Conservation (phyloP, 1,140 invertebrate species). For the Archegozetes longisetosus region DNA sequence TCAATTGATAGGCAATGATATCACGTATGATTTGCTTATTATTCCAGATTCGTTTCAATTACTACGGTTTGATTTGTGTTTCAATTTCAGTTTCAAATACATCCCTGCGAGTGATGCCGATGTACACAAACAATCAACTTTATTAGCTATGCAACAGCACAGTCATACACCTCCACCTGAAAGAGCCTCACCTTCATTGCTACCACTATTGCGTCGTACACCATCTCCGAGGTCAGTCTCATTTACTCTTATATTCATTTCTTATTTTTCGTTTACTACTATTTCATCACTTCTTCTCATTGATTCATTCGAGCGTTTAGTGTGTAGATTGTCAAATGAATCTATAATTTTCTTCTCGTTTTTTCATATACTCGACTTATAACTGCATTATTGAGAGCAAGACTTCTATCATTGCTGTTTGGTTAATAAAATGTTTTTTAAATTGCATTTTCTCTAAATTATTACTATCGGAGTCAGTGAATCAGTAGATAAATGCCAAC, state of each 20-base stretch:
- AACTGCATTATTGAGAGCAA: too few relatives aligned
- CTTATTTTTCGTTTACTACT: background rate
- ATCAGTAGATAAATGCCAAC: too few relatives aligned
- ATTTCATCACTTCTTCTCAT: background rate
- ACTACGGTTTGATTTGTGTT: too few relatives aligned
- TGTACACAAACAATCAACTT: slow-evolving; percentile 27
- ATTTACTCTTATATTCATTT: background rate
- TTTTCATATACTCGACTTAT: too few relatives aligned
- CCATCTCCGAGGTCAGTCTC: slow-evolving; percentile 10
- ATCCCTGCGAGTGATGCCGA: slow-evolving; percentile 37
- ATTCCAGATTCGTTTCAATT: background rate
- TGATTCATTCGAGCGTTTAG: too few relatives aligned
- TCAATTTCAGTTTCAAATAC: slow-evolving; percentile 37
- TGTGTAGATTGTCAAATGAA: too few relatives aligned
- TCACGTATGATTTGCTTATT: slow-evolving; percentile 31
- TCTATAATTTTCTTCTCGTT: too few relatives aligned
- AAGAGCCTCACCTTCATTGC: slow-evolving; percentile 20
- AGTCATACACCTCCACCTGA: slow-evolving; percentile 16
- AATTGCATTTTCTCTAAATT: too few relatives aligned
- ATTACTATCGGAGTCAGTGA: too few relatives aligned
- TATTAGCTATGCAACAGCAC: slow-evolving; percentile 26
- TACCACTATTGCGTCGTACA: slow-evolving; percentile 29
- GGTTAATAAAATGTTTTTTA: too few relatives aligned
- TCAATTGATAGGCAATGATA: slow-evolving; percentile 38
- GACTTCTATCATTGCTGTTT: too few relatives aligned